Evolutionary conservation across 2,888 invertebrate species (phyloP).

Genomic region (Prenolepis imparis): DNA sequence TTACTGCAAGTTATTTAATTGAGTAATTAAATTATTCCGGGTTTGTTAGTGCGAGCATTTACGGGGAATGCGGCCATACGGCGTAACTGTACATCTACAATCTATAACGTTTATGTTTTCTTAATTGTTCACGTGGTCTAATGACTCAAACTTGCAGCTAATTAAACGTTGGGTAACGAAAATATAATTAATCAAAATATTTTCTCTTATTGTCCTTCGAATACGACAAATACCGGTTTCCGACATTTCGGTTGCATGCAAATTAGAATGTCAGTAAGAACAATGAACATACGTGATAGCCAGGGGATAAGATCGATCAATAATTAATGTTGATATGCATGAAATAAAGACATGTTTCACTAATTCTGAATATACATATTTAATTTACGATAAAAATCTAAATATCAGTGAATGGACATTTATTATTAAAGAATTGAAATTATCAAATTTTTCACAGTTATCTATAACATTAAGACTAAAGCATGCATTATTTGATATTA

Average conservation of each 20-base stretch:
- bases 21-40: constrained; percentile 34
- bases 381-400: background rate
- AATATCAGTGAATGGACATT: background rate
- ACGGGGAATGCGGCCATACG: background rate
- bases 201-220: constrained; percentile 39
- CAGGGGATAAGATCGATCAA: no score
- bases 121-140: background rate
- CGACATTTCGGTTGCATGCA: constrained; percentile 44
- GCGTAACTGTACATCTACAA: constrained; percentile 4
- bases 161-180: background rate
- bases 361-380: background rate
- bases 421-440: background rate
- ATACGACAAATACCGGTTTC: constrained; percentile 35
- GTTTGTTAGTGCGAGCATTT: background rate
- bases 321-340: no score
- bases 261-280: constrained; percentile 44
- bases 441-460: background rate
- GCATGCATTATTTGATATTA: background rate
- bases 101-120: background rate
- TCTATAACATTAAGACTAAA: no score
- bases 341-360: background rate
- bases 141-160: background rate
- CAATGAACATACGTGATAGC: no score
- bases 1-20: constrained; percentile 38
- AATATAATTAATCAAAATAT: background rate